phyloP scores from a whole-genome alignment of 1,140 invertebrate species.

The Colletes latitarsis region DNA sequence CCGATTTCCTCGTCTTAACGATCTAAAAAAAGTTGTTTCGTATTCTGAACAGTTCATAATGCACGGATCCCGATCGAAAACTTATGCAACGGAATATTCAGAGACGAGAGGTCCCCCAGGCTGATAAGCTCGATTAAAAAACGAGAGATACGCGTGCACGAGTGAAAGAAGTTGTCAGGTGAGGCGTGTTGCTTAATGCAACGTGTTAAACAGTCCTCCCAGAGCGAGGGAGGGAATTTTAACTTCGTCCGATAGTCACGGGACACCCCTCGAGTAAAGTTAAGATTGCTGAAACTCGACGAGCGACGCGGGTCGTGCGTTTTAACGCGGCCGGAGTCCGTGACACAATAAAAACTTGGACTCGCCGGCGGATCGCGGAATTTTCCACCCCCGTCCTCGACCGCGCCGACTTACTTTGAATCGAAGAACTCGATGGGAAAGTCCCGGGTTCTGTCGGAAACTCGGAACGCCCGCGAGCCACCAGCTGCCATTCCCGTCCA shows the following conservation, averaged over 20 bases:
- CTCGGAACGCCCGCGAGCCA: neutral
- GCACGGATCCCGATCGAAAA: too few relatives aligned
- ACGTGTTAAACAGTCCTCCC: neutral
- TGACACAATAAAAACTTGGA: slow-evolving; percentile 15
- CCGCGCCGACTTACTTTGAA: neutral
- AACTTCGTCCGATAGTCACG: neutral
- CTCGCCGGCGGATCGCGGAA: neutral
- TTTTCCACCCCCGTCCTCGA: neutral
- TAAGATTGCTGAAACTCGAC: slow-evolving; percentile 7
- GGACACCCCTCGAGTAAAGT: slow-evolving; percentile 8
- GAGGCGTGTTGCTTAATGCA: neutral
- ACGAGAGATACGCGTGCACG: neutral
- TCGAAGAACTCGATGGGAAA: slow-evolving; percentile 5
- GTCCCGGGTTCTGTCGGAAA: slow-evolving; percentile 11
- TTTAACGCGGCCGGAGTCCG: neutral
- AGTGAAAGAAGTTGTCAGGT: neutral
- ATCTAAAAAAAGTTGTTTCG: too few relatives aligned
- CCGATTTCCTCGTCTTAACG: too few relatives aligned
- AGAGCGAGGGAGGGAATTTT: neutral
- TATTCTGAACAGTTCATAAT: too few relatives aligned
- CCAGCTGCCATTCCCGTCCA: neutral
- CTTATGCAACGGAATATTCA: too few relatives aligned
- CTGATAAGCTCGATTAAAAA: neutral
- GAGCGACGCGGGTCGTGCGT: neutral
- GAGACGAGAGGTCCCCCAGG: too few relatives aligned